Base-by-base conservation (phyloP, 2,888 invertebrate species). In the Lasioglossum pauxillum region DNA sequence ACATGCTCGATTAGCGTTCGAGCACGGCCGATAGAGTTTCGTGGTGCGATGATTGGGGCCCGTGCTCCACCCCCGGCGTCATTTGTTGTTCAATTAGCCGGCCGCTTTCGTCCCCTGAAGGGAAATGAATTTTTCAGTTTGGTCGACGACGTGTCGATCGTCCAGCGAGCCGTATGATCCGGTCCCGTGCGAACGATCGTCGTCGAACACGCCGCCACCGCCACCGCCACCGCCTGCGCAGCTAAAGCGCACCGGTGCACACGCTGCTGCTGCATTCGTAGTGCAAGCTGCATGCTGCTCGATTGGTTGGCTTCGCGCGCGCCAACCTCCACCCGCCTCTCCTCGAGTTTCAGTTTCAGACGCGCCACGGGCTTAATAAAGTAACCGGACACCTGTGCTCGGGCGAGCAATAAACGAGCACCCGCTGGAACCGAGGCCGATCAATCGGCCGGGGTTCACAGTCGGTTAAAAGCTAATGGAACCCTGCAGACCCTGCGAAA, bases 311-410 rank as follows among this genome's bases (percentile, higher is more conserved):
- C 92, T 92, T 92, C 92, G 71, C 87, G 80, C 80, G 79, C 79
- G 27, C 49, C 31, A 31, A 35, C 64, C 64, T 53, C 38, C 41
- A 35, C 83, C 83, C 85, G 88, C 1, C 23, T 23, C 23, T n/a
- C 88, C 81, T 93, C 92, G 84, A 88, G 88, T 93, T 93, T 92
- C 92, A 35, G 60, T 93, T 93, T 67, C 67, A 93, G 87, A 91
- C 87, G 85, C 88, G 88, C 91, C 89, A 90, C 85, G 86, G 38
- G 83, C 83, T 75, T 88, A 88, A 82, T 75, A 88, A 83, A 82
- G 93, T 92, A 93, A 93, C 89, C 80, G 80, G 88, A 93, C 88
- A 91, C 92, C 89, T 27, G 73, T 67, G 71, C 38, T 67, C 81
- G 84, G 89, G 1, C 35, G 27, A 8, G 35, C 87, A 90, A 90